Percentiles rank a stretch among this genome's conserved stretches.
Evolutionary conservation across 2,113 vertebrate species (phyloP).

Genomic region (Tringa solitaria): DNA sequence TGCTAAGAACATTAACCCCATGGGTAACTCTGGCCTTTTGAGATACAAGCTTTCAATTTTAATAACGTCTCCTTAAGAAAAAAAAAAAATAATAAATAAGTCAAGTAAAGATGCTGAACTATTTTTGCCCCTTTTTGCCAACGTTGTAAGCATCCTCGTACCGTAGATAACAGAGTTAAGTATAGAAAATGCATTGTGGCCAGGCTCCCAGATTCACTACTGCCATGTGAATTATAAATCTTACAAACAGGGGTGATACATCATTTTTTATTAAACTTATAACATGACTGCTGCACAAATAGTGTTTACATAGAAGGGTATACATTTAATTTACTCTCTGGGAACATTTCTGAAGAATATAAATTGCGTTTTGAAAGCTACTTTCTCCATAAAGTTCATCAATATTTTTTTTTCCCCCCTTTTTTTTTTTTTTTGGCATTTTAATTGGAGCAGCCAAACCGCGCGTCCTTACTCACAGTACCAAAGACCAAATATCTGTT

Average conservation of each 20-base stretch:
- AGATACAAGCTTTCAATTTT: constrained; percentile 46
- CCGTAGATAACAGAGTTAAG: constrained; percentile 80
- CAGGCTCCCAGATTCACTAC: constrained; percentile 73
- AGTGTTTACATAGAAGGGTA: constrained; percentile 78
- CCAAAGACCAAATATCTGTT: constrained; percentile 71
- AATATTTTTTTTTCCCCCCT: constrained; percentile 44
- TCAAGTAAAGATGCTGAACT: constrained; percentile 1
- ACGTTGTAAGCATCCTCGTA: constrained; percentile 59
- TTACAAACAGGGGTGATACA: constrained; percentile 74
- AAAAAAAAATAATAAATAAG: not conserved
- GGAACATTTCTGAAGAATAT: constrained; percentile 75
- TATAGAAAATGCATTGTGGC: constrained; percentile 79
- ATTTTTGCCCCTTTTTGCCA: constrained; percentile 22
- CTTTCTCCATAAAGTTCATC: constrained; percentile 70
- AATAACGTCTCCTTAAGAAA: not conserved
- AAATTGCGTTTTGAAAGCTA: constrained; percentile 76
- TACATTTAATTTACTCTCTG: constrained; percentile 77
- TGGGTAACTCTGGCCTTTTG: constrained; percentile 31
- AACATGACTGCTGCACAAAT: constrained; percentile 75
- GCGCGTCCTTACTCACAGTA: constrained; percentile 38
- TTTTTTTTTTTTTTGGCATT: constrained; percentile 42
- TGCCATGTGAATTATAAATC: constrained; percentile 79
- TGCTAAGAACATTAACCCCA: constrained; percentile 55
- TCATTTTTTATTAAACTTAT: constrained; percentile 82
- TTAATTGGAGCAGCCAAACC: constrained; percentile 74